Evolutionary conservation across 2,797 vertebrate species (phyloP).

Genomic region (Halcyon smyrnensis): DNA sequence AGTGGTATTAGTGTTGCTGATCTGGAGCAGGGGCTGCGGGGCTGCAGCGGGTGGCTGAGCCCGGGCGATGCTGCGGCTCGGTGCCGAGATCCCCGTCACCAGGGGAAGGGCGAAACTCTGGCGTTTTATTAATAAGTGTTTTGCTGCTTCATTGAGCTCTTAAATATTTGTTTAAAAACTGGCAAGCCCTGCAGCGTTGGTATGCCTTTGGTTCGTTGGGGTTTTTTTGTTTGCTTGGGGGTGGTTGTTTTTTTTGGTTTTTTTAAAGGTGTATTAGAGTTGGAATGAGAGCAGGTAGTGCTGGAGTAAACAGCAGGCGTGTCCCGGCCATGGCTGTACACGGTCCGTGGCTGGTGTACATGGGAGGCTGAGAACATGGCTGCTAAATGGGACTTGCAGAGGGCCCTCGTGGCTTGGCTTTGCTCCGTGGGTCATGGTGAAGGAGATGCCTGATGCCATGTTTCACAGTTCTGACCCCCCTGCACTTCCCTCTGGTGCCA

Average conservation of each 20-base stretch:
- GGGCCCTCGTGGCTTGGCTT: neutral
- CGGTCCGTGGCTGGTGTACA: fast-evolving
- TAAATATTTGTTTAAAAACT: neutral
- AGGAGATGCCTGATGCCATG: neutral
- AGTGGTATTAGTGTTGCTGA: neutral
- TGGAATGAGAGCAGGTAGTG: neutral
- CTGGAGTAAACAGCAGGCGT: neutral
- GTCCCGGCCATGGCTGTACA: neutral
- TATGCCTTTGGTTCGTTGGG: neutral
- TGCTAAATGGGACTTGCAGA: neutral
- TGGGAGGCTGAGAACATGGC: fast-evolving
- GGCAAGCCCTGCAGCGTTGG: neutral
- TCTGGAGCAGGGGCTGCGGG: neutral
- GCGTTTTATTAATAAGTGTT: neutral
- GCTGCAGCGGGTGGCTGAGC: fast-evolving
- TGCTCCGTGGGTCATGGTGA: fast-evolving
- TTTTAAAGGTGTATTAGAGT: neutral
- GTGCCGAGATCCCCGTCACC: neutral
- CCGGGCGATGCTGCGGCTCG: fast-evolving
- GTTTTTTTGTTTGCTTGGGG: neutral
- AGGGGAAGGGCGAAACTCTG: conserved; percentile 9
- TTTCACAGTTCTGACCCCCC: neutral
- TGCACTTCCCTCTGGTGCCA: neutral
- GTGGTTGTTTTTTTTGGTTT: neutral
- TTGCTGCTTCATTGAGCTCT: neutral